Base-by-base conservation (phyloP, 1,140 invertebrate genomes). In the Ostrea edulis region DNA sequence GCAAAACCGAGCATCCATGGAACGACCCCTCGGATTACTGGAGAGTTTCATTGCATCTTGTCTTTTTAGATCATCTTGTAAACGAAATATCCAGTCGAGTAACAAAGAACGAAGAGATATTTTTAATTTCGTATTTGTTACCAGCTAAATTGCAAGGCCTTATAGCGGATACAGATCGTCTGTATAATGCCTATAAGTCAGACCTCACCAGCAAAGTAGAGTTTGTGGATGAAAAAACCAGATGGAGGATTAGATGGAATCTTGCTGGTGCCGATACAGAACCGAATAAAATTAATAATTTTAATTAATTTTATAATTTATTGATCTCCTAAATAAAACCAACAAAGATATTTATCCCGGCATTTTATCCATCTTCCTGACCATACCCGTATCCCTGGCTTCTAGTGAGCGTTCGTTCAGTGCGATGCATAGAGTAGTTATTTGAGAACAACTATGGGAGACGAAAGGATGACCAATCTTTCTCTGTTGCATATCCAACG, bases 331-430 rank as follows among this genome's bases (percentile, higher is more conserved):
- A 12, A 58, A 85, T 54, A 25, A n/a, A 22, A 77, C 68, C n/a
- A 77, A 77, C 68, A 77, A 25, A 44, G 68, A 87, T 29, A 22
- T 87, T 20, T 87, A 87, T 53, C 86, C 86, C 9, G 58, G 55
- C 44, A 51, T 86, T 44, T 53, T 88, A 5, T 62, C 83, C 51
- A 11, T 88, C 14, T 77, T 88, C 25, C 71, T 89, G n/a, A 29
- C 86, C 35, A 87, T 89, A 65, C 58, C 88, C 68, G 85, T 89
- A 35, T 87, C 88, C 44, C 77, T 85, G 20, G 88, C 88, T 8
- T 54, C 85, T 17, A 58, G 82, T 25, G 88, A 89, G 58, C 85
- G 88, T 17, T 84, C 85, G 9, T 89, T 87, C 25, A 89, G 83
- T 62, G 51, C 22, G 35, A 77, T 86, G 68, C 68, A 54, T 54